Base-by-base conservation (phyloP, 2,797 vertebrate genomes). In the Phaenicophaeus curvirostris region DNA sequence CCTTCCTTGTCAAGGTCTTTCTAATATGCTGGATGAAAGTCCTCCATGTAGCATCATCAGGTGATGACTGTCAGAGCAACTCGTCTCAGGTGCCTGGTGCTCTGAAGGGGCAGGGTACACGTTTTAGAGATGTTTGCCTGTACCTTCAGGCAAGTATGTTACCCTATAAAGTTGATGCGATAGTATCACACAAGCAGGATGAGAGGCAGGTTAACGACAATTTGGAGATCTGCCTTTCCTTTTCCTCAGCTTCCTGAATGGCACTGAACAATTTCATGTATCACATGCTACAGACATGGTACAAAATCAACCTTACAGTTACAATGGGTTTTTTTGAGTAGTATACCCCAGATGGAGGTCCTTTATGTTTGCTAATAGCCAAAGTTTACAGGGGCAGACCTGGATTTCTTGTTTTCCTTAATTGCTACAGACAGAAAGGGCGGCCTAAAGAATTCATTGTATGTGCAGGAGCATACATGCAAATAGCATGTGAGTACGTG, bases 401-500 rank as follows among this genome's bases (percentile, higher is more conserved):
- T 68, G 13, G 6, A 3, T 55, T 72, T 76, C 35, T 58, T 28
- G 8, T 67, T 85, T 63, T 48, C 44, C 20, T 15, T 48, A 37
- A 37, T 20, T 62, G 39, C 14, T 25, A n/a, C 0, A 2, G 31
- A 31, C 10, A 30, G 31, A 53, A 87, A 63, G 14, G 18, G 25
- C 35, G 87, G 7, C 19, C 37, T 58, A 13, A 66, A 31, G 8
- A 16, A 15, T 50, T 44, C n/a, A 20, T 13, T 27, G 19, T 20
- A 11, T 14, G 15, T 51, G 17, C 23, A 74, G 30, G 13, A 41
- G 5, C 37, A 67, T 11, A 19, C 11, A 33, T 5, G 21, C 8
- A n/a, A 18, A 23, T 2, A 55, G 12, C 18, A 15, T 4, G 6
- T 19, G 15, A 54, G 31, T 28, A 18, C 4, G 12, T 0, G 1